A percentile compares a stretch with the other conserved stretches of the same genome.
Conservation (phyloP, 2,888 invertebrate species). For the Caenorhabditis uteleia region DNA sequence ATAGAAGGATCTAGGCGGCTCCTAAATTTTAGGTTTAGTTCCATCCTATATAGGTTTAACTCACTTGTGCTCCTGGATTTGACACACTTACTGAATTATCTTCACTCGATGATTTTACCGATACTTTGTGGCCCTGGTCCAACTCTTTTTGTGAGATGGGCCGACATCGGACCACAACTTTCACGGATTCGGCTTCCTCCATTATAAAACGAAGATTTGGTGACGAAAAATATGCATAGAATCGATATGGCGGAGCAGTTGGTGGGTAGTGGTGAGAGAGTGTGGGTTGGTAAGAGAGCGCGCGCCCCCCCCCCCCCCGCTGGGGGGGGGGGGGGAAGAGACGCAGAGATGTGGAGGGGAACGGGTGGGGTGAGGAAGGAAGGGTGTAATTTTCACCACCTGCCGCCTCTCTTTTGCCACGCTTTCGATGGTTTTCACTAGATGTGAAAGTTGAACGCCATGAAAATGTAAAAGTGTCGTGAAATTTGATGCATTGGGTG, state of each 20-base stretch:
- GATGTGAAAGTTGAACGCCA: too few species aligned
- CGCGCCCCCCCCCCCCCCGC: too few species aligned
- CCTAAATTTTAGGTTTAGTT: conserved; percentile 58
- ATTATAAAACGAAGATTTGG: conserved; percentile 9
- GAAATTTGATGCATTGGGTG: too few species aligned
- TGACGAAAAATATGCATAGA: background rate
- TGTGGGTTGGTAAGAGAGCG: conserved; percentile 1
- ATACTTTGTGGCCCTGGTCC: conserved; percentile 72
- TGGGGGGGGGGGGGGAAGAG: conserved; percentile 1
- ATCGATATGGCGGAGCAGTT: background rate
- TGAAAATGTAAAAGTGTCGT: too few species aligned
- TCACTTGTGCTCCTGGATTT: conserved; percentile 27
- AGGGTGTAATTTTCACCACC: too few species aligned
- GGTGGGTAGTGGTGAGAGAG: background rate
- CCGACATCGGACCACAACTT: conserved; percentile 91
- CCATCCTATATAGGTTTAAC: background rate
- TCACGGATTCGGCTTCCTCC: conserved; percentile 81
- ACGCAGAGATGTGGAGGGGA: background rate
- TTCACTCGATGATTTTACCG: conserved; percentile 26
- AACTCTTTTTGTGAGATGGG: conserved; percentile 88
- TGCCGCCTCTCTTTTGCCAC: too few species aligned
- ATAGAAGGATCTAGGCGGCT: conserved; percentile 83
- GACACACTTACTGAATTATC: conserved; percentile 35
- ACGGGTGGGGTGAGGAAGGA: too few species aligned
- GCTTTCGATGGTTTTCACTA: too few species aligned